These are phyloP conservation scores for Micropoecilia bifurca DNA, from an alignment of 2,797 vertebrate species.

Conservation along the genomic window DNA sequence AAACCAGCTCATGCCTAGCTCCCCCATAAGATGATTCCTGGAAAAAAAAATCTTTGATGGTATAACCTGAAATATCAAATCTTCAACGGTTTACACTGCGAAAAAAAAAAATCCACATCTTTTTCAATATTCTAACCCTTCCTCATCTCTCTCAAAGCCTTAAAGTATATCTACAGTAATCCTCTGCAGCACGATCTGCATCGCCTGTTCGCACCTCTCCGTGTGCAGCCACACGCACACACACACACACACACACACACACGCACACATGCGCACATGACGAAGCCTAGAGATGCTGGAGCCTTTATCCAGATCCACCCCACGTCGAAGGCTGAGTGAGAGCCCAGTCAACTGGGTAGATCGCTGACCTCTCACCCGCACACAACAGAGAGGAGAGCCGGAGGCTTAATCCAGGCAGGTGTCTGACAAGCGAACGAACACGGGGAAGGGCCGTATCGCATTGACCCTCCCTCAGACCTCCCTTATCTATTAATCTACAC, in stretches of 20 bases:
- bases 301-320: conserved; percentile 89
- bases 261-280: conserved; percentile 65
- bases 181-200: conserved; percentile 61
- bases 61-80: conserved; percentile 1
- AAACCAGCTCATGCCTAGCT: neutral
- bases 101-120: conserved; percentile 30
- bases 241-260: conserved; percentile 45
- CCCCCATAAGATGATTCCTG: conserved; percentile 36
- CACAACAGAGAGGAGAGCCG: conserved; percentile 79
- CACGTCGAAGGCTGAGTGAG: conserved; percentile 84
- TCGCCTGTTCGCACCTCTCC: conserved; percentile 31
- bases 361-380: conserved; percentile 92
- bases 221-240: conserved; percentile 26
- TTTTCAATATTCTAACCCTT: conserved; percentile 29
- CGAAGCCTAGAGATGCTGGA: conserved; percentile 87
- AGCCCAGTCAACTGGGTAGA: conserved; percentile 94
- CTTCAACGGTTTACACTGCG: conserved; percentile 12
- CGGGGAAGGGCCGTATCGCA: conserved; percentile 89
- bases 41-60: neutral
- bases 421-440: conserved; percentile 95
- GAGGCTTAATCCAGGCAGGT: conserved; percentile 97
- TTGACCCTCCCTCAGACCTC: conserved; percentile 92
- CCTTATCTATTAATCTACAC: conserved; percentile 99
- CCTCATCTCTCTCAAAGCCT: conserved; percentile 49
- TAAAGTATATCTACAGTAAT: conserved; percentile 69